Conservation (phyloP, 2,113 vertebrate species). For the Thalassarche chlororhynchos region DNA sequence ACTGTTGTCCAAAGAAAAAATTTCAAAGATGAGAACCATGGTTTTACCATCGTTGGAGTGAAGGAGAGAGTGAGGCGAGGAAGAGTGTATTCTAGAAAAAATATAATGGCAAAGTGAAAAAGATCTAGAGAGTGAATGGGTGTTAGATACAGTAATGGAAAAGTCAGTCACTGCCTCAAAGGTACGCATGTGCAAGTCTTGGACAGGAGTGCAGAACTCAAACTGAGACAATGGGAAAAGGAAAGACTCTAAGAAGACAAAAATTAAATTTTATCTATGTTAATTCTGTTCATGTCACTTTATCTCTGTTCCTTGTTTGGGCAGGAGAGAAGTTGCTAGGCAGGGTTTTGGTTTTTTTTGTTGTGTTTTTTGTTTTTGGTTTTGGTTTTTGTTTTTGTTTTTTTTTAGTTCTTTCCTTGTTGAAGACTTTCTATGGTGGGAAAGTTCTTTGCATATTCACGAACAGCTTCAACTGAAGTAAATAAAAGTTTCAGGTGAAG, state of each 20-base stretch:
- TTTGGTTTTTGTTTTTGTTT: neutral
- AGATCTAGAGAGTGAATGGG: neutral
- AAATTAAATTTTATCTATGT: neutral
- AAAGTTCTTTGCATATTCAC: neutral
- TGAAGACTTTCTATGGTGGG: neutral
- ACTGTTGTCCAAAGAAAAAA: neutral
- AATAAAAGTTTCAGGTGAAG: neutral
- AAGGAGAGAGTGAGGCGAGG: neutral
- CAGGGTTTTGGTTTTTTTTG: neutral
- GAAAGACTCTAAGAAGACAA: neutral
- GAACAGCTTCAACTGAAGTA: neutral
- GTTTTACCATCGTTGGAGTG: neutral
- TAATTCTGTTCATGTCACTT: neutral
- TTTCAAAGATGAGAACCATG: neutral
- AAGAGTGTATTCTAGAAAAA: neutral
- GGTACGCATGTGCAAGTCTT: neutral
- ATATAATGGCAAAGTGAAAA: neutral
- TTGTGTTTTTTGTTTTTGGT: neutral
- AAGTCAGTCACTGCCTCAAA: neutral
- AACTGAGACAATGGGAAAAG: neutral
- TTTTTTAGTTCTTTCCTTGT: neutral
- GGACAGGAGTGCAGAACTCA: neutral
- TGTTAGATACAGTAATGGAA: neutral
- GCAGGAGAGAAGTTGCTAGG: neutral
- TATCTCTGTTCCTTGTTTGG: neutral